Evolutionary conservation across 2,797 vertebrate genomes (phyloP).

Genomic region (Bryconaethiops microstoma): DNA sequence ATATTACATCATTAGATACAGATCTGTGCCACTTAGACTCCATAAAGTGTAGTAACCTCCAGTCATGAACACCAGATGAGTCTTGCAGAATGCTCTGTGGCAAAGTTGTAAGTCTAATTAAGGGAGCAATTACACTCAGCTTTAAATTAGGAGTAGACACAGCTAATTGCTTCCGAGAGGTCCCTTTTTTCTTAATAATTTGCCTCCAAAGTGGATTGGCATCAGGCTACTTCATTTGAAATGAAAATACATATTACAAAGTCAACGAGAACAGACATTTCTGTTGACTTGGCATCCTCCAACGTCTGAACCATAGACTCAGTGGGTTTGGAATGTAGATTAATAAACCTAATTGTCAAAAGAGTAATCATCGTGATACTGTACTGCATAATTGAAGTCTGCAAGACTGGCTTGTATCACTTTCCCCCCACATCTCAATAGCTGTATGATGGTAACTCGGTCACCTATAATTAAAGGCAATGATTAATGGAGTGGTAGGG

Average conservation of each 20-base stretch:
- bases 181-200: conserved; percentile 56
- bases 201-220: conserved; percentile 38
- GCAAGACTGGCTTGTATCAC: conserved; percentile 64
- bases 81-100: conserved; percentile 40
- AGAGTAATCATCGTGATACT: conserved; percentile 36
- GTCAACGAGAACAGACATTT: conserved; percentile 23
- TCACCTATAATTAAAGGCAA: conserved; percentile 63
- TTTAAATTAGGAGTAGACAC: conserved; percentile 56
- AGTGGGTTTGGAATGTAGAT: conserved; percentile 21
- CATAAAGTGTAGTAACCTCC: conserved; percentile 39
- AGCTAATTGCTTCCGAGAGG: conserved; percentile 54
- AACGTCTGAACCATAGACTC: background rate
- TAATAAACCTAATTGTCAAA: conserved; percentile 39
- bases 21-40: conserved; percentile 30
- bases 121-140: conserved; percentile 54
- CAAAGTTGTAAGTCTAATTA: conserved; percentile 51
- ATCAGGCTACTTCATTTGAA: conserved; percentile 47
- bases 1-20: conserved; percentile 24
- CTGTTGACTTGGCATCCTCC: conserved; percentile 17
- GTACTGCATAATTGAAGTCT: conserved; percentile 27
- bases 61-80: conserved; percentile 46
- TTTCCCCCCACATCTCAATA: conserved; percentile 27
- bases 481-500: conserved; percentile 71
- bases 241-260: conserved; percentile 47
- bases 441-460: conserved; percentile 44